Conservation (phyloP, 2,113 vertebrate species). For the Microtus ochrogaster region DNA sequence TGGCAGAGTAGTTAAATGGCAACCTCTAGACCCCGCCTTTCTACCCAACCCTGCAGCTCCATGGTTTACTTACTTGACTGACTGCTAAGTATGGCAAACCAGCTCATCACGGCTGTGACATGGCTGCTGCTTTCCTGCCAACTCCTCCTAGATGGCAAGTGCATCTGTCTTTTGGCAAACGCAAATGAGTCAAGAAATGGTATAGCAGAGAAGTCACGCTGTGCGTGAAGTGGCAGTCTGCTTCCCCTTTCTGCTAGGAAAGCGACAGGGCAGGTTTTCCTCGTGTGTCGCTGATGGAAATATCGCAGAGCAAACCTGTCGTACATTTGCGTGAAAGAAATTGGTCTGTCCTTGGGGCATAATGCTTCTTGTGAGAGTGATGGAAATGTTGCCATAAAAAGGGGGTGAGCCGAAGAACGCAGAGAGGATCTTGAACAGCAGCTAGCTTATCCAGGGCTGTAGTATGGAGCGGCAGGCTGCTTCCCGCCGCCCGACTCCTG, state of each 20-base stretch:
- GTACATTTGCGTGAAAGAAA: conserved; percentile 71
- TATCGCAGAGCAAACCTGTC: conserved; percentile 68
- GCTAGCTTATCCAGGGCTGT: conserved; percentile 14
- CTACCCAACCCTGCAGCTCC: background rate
- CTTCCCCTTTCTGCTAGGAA: conserved; percentile 49
- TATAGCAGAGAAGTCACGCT: conserved; percentile 44
- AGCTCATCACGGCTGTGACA: background rate
- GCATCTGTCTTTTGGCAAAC: conserved; percentile 11
- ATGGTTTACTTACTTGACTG: background rate
- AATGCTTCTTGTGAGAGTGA: conserved; percentile 62
- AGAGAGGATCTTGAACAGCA: background rate
- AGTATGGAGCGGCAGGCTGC: too few species aligned
- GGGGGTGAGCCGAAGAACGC: conserved; percentile 8
- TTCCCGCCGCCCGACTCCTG: too few species aligned
- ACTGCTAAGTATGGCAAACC: background rate
- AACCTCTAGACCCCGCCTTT: background rate
- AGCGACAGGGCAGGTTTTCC: conserved; percentile 39
- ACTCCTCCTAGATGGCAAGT: background rate
- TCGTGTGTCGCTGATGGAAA: conserved; percentile 70
- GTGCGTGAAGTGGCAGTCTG: conserved; percentile 43
- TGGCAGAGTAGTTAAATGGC: background rate
- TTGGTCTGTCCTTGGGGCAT: conserved; percentile 67
- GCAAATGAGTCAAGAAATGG: conserved; percentile 48
- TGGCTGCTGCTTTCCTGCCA: background rate
- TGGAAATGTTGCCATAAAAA: conserved; percentile 51